Evolutionary conservation across 1,140 invertebrate species (phyloP).

Genomic region (Aphaenogaster rudis): DNA sequence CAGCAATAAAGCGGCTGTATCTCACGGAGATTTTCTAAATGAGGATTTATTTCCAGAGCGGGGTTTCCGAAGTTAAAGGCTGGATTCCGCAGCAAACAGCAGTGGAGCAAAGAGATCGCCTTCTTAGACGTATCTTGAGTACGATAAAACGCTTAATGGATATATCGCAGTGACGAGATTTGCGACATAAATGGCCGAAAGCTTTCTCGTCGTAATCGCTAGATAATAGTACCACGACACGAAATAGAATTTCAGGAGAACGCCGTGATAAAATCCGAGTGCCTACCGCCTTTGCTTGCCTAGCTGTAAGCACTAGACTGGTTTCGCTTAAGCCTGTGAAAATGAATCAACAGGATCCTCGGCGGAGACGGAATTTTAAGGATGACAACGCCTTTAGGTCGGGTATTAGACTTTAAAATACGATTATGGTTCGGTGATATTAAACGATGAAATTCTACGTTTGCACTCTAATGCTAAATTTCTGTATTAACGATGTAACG

Average conservation of each 20-base stretch:
- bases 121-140: constrained; percentile 20
- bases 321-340: neutral
- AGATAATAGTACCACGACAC: constrained; percentile 28
- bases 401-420: constrained; percentile 1
- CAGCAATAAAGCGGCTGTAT: constrained; percentile 5
- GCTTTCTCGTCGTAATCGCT: constrained; percentile 45
- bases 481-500: neutral
- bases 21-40: constrained; percentile 28
- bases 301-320: constrained; percentile 21
- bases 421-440: neutral
- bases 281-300: constrained; percentile 16
- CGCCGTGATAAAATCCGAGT: constrained; percentile 20
- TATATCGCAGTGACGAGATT: constrained; percentile 36
- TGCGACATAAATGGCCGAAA: constrained; percentile 43
- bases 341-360: constrained; percentile 1
- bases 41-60: constrained; percentile 25
- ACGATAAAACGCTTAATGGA: constrained; percentile 49
- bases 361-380: neutral
- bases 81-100: neutral
- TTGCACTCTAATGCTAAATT: neutral
- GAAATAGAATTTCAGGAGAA: constrained; percentile 7
- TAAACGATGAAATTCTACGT: neutral
- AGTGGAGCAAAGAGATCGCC: neutral
- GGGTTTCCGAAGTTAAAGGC: constrained; percentile 20
- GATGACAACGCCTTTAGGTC: neutral